Evolutionary conservation across 2,888 invertebrate genomes (phyloP), one percentile per base, ranked within the genome.

Genomic region (Euphydryas editha): DNA sequence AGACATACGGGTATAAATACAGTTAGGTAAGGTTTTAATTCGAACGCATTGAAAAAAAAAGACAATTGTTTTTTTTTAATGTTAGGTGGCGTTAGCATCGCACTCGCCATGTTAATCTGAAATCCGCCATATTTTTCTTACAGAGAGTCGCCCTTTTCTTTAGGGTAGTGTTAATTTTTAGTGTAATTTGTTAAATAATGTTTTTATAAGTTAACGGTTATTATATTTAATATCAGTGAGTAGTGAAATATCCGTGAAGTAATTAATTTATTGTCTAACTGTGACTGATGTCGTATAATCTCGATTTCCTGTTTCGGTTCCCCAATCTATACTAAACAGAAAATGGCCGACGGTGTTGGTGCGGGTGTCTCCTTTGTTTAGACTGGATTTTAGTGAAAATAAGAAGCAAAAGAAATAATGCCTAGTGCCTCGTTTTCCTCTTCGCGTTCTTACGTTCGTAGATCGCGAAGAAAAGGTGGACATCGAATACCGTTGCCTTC

Each of bases 341-440:
- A 96, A 95, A 96, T 96, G 96, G 96, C 96, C 95, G 96, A 94
- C 95, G 93, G 94, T 94, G 94, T 94, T 94, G 94, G 95, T 95
- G 95, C 94, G 94, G 94, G 94, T 95, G 95, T 95, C 94, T 96
- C 95, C 96, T 96, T 96, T 96, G 96, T 96, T 95, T 96, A 95
- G 95, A 90, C 91, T 90, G 88, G 88, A 90, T 92, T 93, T 75
- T 87, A 87, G 89, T 90, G 92, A 90, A 90, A 88, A 87, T 92
- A 91, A 92, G 90, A 88, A 87, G 77, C 83, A 85, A 85, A 86
- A 92, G 91, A 92, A 93, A 96, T 95, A 94, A 97, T 98, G 98
- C 98, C 97, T 95, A 97, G 97, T 95, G 97, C 97, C 94, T 97
- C 97, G 91, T 97, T 97, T 93, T 97, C 97, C 88, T 97, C 97